Base-by-base conservation (phyloP, 2,113 vertebrate species). In the Capra hircus region DNA sequence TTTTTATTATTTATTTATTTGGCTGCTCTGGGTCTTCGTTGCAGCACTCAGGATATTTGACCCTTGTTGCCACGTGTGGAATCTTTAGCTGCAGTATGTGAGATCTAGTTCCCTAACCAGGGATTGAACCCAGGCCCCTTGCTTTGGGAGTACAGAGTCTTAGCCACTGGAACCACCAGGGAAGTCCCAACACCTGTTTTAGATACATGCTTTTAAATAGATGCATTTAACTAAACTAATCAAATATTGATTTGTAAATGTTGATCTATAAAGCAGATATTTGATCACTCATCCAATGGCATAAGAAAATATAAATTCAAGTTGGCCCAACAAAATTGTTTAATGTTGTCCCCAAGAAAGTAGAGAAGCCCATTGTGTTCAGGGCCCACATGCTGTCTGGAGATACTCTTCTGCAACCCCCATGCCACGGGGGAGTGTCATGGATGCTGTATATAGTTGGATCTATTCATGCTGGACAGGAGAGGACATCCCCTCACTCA, bases 141-240 rank as follows among this genome's bases (percentile, higher is more conserved):
- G 67, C 67, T 71, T 40, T 71, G 67, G n/a, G 19, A 40, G n/a
- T 40, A 71, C 67, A 74, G 67, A 74, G 19, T 40, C 36, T 40
- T 25, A 40, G 67, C 36, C 21, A 25, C 67, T 74, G n/a, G 67
- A 40, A 74, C n/a, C 67, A 40, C 36, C n/a, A 40, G 67, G 36
- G 36, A 74, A 40, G 36, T 74, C n/a, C n/a, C 67, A 74, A 36
- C 36, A 74, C 19, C 36, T 40, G 36, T 74, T 90, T 90, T 60
- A 85, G 40, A 81, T 15, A 27, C 0, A 0, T 13, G 81, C 33
- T 59, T 92, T 87, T 85, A 81, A 74, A n/a, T 23, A 93, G 90
- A 52, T 33, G 36, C 5, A n/a, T 40, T 36, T n/a, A 53, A 96
- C 77, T 77, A 80, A 92, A 86, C 52, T 71, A 94, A 92, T 77